Evolutionary conservation across 2,888 invertebrate genomes (phyloP), one percentile per base, ranked within the genome.

Genomic region (Cerastoderma edule): DNA sequence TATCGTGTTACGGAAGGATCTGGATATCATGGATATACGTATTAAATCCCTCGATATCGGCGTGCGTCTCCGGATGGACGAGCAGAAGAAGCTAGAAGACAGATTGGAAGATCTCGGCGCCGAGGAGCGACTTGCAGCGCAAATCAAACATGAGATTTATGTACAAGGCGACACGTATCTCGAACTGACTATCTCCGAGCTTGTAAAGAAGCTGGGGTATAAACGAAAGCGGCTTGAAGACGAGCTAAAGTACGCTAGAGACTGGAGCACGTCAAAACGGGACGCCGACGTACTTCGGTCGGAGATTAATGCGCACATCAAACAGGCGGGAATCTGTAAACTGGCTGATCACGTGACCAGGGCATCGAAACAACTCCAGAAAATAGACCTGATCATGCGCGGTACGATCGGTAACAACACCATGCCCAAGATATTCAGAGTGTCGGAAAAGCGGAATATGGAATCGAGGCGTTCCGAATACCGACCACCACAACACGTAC

Each of bases 21-120:
- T 82, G 5, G 82, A 82, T 28, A 75, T 82, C 6, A 75, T 77
- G 76, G 82, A 82, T 27, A 76, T 74, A 39, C 70, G 77, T 27
- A 79, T 82, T 1, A 57, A 71, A 48, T 72, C 79, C 1, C 66
- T 82, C 2, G 82, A 82, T 48, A 75, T 72, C 10, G 46, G 72
- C 10, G 75, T 78, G 3, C 70, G 78, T 39, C 60, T 75, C 16
- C 56, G 75, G 73, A 67, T 78, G 72, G 78, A 81, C 53, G 78
- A 75, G 48, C 60, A 71, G 4, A 78, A 76, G 60, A 67, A 71
- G 35, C 28, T 75, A 5, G 78, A 78, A 50, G 78, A 78, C 54
- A 27, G 75, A 28, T n/a, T 76, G 0, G 81, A 78, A 19, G 75
- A 73, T 24, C 22, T 70, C 10, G 57, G 66, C 10, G 64, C 70